phyloP scores from a whole-genome alignment of 2,113 vertebrate species.

The Ibidorhyncha struthersii region DNA sequence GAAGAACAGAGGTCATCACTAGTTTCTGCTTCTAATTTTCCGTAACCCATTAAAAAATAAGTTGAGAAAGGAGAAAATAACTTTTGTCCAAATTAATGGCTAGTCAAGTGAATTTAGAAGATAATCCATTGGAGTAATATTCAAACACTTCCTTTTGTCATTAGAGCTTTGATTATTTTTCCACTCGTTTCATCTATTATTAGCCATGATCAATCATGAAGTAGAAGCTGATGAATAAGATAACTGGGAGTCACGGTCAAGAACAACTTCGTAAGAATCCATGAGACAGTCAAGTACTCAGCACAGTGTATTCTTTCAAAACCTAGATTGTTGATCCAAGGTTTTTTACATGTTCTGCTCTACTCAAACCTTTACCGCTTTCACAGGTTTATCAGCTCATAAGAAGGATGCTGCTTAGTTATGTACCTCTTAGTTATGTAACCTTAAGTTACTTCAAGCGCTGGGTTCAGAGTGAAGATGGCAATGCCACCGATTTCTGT shows the following conservation, averaged over 20 bases:
- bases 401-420: background rate
- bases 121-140: conserved; percentile 8
- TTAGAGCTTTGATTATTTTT: conserved; percentile 51
- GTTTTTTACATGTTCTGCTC: background rate
- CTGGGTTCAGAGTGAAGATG: background rate
- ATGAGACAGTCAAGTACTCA: background rate
- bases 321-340: background rate
- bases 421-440: no score
- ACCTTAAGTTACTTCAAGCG: background rate
- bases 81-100: background rate
- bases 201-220: background rate
- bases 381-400: background rate
- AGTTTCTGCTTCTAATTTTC: background rate
- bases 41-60: background rate
- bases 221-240: background rate
- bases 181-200: background rate
- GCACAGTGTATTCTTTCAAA: background rate
- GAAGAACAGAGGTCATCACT: background rate
- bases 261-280: background rate
- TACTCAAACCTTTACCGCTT: background rate
- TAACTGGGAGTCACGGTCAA: background rate
- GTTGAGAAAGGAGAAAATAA: background rate
- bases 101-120: background rate
- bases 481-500: background rate
- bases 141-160: conserved; percentile 15